phyloP scores from a whole-genome alignment of 2,113 vertebrate species.

The Microcebus lehilahytsara region DNA sequence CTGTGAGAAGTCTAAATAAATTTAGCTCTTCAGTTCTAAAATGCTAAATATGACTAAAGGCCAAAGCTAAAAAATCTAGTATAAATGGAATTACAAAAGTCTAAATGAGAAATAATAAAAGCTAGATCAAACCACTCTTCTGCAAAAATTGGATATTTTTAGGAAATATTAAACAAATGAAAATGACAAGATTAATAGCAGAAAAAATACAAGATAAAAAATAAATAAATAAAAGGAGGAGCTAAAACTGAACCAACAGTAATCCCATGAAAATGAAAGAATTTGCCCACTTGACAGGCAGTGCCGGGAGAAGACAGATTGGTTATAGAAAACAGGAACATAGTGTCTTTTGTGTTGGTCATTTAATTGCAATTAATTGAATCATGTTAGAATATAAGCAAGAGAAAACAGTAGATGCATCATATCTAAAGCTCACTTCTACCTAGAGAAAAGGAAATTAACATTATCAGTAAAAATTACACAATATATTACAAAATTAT shows the following conservation, averaged over 20 bases:
- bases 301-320: background rate
- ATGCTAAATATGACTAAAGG: background rate
- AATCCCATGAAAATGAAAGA: background rate
- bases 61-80: slow-evolving; percentile 20
- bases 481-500: background rate
- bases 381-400: background rate
- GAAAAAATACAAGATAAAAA: background rate
- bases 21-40: background rate
- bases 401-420: background rate
- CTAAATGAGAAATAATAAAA: background rate
- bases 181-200: background rate
- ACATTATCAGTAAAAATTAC: background rate
- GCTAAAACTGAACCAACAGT: background rate
- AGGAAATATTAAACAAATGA: background rate
- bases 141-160: background rate
- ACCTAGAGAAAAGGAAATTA: background rate
- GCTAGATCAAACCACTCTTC: background rate
- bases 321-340: background rate
- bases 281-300: background rate
- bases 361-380: background rate
- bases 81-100: background rate
- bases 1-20: background rate
- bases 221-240: background rate
- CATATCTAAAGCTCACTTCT: background rate
- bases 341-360: background rate